Evolutionary conservation across 2,113 vertebrate genomes (phyloP).

Genomic region (Psilopsiagon aymara): DNA sequence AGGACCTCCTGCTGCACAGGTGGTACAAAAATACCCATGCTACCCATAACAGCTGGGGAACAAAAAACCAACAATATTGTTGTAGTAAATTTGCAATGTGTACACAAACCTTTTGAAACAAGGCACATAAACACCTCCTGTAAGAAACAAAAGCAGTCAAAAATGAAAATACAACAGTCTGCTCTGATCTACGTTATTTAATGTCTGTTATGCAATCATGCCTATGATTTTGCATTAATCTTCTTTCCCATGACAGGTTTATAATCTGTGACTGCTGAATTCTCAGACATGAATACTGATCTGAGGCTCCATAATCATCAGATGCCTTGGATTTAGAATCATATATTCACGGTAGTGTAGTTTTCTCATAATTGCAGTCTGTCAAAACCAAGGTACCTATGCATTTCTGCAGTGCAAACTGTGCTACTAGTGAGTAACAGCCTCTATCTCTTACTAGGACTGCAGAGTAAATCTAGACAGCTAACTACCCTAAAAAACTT

Average conservation of each 20-base stretch:
- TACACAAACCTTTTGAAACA: constrained; percentile 2
- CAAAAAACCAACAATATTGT: not conserved
- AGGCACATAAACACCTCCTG: constrained; percentile 14
- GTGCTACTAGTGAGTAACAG: not conserved
- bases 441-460: not conserved
- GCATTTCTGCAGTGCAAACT: not conserved
- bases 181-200: not conserved
- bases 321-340: not conserved
- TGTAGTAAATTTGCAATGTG: not conserved
- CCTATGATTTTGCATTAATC: not conserved
- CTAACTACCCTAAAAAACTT: not conserved
- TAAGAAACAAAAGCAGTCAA: constrained; percentile 28
- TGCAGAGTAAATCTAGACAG: not conserved
- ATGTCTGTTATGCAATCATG: not conserved
- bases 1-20: not conserved
- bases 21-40: not conserved
- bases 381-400: not conserved
- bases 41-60: not conserved
- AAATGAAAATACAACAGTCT: constrained; percentile 9
- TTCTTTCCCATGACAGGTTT: not conserved
- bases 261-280: not conserved
- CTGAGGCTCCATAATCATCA: not conserved
- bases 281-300: not conserved
- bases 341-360: not conserved
- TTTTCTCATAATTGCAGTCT: not conserved